A percentile compares a stretch with the other conserved stretches of the same genome.
Evolutionary conservation across 2,113 vertebrate species (phyloP).

Genomic region (Vicugna pacos): DNA sequence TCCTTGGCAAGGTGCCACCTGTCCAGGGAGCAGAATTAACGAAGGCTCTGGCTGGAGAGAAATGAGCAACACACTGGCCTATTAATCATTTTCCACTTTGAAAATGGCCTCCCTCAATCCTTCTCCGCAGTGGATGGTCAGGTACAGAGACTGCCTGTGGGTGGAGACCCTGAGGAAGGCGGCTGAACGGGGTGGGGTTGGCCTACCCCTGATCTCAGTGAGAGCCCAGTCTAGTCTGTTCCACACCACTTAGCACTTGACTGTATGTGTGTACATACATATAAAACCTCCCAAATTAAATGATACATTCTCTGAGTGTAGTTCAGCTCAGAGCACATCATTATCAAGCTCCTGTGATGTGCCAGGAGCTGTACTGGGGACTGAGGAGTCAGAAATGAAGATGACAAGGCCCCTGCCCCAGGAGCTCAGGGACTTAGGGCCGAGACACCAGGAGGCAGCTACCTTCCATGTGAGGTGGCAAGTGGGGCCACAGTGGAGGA

Average conservation of each 20-base stretch:
- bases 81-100: not conserved
- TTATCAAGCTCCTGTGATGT: not conserved
- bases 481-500: not conserved
- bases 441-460: not conserved
- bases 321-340: not conserved
- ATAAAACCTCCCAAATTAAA: not conserved
- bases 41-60: not conserved
- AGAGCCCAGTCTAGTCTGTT: not conserved
- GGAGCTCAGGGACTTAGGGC: not conserved
- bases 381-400: not conserved
- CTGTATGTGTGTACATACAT: too few relatives aligned
- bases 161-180: not conserved
- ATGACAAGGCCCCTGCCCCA: not conserved
- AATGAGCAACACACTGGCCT: not conserved
- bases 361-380: not conserved
- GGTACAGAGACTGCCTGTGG: not conserved
- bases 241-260: not conserved
- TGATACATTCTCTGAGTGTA: not conserved
- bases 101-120: not conserved
- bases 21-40: not conserved
- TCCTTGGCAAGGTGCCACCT: not conserved
- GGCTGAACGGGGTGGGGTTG: not conserved
- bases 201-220: too few relatives aligned
- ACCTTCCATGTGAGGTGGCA: fast-evolving
- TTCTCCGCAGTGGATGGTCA: not conserved